Evolutionary conservation across 1,140 invertebrate genomes (phyloP).

Genomic region (Drosophila melanogaster): DNA sequence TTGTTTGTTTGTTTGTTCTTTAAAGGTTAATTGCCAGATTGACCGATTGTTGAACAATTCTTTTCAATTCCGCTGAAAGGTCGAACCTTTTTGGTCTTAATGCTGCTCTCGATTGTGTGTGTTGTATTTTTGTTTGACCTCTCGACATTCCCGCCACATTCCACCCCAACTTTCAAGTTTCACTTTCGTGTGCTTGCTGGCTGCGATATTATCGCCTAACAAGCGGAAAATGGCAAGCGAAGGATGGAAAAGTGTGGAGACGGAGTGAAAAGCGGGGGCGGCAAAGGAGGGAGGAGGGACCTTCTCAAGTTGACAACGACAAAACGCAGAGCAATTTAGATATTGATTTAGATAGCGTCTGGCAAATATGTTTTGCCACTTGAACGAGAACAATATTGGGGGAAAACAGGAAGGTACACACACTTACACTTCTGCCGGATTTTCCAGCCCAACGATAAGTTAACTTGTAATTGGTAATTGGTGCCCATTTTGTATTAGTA

Average conservation of each 20-base stretch:
- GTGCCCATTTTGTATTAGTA: background rate
- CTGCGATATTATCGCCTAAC: conserved; percentile 63
- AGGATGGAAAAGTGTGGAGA: conserved; percentile 17
- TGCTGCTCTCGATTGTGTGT: conserved; percentile 11
- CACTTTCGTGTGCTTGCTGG: conserved; percentile 29
- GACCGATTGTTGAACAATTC: conserved; percentile 10
- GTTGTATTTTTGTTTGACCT: conserved; percentile 3
- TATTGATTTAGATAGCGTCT: conserved; percentile 66
- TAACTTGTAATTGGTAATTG: conserved; percentile 41
- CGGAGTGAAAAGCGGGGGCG: background rate
- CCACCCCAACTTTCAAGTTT: conserved; percentile 21
- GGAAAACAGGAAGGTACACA: background rate
- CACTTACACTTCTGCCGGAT: background rate
- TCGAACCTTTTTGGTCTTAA: conserved; percentile 20
- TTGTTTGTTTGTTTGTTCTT: conserved; percentile 21
- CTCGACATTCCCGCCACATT: background rate
- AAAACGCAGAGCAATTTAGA: conserved; percentile 61
- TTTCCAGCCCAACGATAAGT: conserved; percentile 6
- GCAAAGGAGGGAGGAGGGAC: background rate
- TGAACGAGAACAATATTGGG: conserved; percentile 2
- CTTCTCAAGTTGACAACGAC: conserved; percentile 39
- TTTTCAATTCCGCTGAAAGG: conserved; percentile 25
- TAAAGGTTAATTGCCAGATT: conserved; percentile 31
- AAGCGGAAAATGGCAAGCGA: conserved; percentile 59
- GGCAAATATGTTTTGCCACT: conserved; percentile 33